Conservation (phyloP, 2,797 vertebrate genomes). For the Lepilemur septentrionalis region DNA sequence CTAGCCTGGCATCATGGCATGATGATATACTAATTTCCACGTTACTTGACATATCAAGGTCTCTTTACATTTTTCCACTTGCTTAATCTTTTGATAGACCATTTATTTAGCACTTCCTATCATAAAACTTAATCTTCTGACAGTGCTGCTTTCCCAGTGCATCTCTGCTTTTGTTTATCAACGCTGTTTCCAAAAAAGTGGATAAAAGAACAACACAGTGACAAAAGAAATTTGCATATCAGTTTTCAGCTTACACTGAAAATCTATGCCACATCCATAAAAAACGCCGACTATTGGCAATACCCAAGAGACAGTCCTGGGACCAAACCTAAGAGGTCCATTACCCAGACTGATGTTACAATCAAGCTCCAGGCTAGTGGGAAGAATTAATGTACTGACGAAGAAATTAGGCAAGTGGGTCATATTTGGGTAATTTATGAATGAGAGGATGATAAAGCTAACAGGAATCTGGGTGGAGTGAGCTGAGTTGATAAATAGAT, state of each 20-base stretch:
- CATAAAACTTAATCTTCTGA: not conserved
- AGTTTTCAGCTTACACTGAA: not conserved
- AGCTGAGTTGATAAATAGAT: not conserved
- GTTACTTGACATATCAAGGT: not conserved
- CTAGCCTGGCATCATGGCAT: not conserved
- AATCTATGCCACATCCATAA: not conserved
- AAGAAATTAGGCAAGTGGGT: not conserved
- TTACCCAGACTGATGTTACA: not conserved
- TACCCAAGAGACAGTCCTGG: not conserved
- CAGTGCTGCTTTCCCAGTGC: not conserved
- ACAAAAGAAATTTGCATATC: not conserved
- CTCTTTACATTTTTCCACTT: not conserved
- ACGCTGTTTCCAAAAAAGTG: not conserved
- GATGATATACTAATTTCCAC: not conserved
- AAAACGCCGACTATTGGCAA: not conserved
- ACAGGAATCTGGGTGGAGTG: not conserved
- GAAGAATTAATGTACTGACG: not conserved
- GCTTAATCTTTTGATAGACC: not conserved
- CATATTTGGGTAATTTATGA: not conserved
- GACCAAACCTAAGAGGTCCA: not conserved
- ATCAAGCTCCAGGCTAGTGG: not conserved
- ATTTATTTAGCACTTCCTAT: not conserved
- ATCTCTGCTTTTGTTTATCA: not conserved
- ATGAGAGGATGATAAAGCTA: constrained; percentile 2
- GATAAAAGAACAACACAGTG: not conserved